Base-by-base conservation (phyloP, 2,888 invertebrate species). In the Magallana nippona region DNA sequence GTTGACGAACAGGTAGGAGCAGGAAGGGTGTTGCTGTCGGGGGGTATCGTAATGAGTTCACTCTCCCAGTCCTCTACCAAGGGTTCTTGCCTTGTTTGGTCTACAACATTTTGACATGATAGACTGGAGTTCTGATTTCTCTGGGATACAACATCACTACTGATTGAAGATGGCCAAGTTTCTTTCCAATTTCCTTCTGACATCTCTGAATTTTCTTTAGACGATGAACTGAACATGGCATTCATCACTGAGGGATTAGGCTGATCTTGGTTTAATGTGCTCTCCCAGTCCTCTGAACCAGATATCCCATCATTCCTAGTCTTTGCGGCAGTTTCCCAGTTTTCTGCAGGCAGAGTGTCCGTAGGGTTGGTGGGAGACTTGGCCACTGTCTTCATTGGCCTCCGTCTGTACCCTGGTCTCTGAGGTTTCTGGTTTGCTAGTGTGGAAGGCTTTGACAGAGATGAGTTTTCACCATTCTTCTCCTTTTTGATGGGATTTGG, bases 401-500 rank as follows among this genome's bases (percentile, higher is more conserved):
- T 27, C 22, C n/a, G 82, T 60, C 56, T 82, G 63, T 32, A 63
- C 0, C 19, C 22, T 15, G 63, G 63, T 71, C 17, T 71, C 1
- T 15, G 13, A 60, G 71, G 10, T 19, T 81, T 57, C 60, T 60
- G 62, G 17, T 44, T 55, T 2, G 19, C 55, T 8, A 17, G 55
- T 55, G n/a, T 44, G 2, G 1, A 13, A n/a, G 55, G 13, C 8
- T n/a, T 56, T 19, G 27, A 11, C n/a, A 55, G 11, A 55, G 55
- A 55, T 11, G 55, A 3, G 56, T 17, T 55, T n/a, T 78, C 78
- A 78, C 56, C 17, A 55, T 15, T 55, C n/a, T n/a, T 56, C n/a
- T 78, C 78, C 27, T 62, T 81, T 55, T 82, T 82, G n/a, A 82
- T 82, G 2, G 82, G 82, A 44, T 82, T 82, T 15, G 82, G 82